Conservation (phyloP, 2,888 invertebrate genomes). For the Eupeodes latifasciatus region DNA sequence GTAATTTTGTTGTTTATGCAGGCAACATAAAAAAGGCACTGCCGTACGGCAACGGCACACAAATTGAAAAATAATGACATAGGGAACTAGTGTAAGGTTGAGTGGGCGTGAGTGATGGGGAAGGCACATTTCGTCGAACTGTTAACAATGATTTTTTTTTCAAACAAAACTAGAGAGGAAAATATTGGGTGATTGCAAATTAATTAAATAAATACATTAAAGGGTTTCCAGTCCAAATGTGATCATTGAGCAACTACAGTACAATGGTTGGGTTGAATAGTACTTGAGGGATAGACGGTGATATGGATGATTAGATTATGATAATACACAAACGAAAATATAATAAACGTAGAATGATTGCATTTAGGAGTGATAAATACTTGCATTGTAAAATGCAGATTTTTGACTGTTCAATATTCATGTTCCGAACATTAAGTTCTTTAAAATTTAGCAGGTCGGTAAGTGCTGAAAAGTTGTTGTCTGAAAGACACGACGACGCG, state of each 20-base stretch:
- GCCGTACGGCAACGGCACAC: slow-evolving; percentile 50
- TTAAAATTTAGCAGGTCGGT: too few species aligned
- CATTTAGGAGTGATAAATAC: too few species aligned
- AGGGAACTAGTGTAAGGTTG: slow-evolving; percentile 41
- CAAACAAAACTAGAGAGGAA: slow-evolving; percentile 12
- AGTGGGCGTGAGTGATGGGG: slow-evolving; percentile 61
- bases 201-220: slow-evolving; percentile 73
- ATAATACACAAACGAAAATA: neutral
- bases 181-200: slow-evolving; percentile 58
- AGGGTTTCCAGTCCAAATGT: slow-evolving; percentile 58
- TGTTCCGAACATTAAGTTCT: too few species aligned
- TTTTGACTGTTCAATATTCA: too few species aligned
- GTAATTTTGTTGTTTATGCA: slow-evolving; percentile 23
- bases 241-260: slow-evolving; percentile 17
- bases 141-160: slow-evolving; percentile 54
- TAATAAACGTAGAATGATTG: neutral
- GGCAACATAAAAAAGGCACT: neutral
- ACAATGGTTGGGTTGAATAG: neutral
- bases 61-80: slow-evolving; percentile 62
- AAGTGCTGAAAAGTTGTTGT: too few species aligned
- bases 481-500: too few species aligned
- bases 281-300: slow-evolving; percentile 2
- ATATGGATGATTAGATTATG: slow-evolving; percentile 16
- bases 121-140: slow-evolving; percentile 46
- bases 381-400: too few species aligned